Conservation (phyloP, 2,797 vertebrate genomes). For the Pampus argenteus region DNA sequence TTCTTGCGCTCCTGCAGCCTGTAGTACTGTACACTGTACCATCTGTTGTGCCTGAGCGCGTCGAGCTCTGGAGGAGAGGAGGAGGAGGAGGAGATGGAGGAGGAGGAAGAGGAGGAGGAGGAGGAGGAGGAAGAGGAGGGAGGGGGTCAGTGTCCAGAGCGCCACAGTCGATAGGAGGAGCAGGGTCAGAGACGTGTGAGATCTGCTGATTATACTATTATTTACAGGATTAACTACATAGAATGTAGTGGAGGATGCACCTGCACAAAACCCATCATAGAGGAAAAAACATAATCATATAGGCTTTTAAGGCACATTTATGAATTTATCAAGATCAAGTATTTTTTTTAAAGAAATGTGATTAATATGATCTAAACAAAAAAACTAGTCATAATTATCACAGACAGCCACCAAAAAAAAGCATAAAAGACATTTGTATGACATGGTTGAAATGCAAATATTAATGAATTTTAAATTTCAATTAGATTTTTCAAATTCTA, state of each 20-base stretch:
- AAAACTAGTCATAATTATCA: too few relatives aligned
- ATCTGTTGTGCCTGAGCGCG: constrained; percentile 79
- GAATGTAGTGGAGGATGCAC: neutral
- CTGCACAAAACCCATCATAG: neutral
- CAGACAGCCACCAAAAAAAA: neutral
- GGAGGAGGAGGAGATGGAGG: neutral
- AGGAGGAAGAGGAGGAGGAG: neutral
- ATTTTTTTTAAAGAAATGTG: neutral
- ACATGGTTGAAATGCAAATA: too few relatives aligned
- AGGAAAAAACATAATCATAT: neutral
- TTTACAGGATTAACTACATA: too few relatives aligned
- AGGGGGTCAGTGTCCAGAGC: constrained; percentile 21
- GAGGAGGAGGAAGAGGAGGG: neutral
- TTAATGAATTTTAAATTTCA: too few relatives aligned
- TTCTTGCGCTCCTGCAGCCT: constrained; percentile 70
- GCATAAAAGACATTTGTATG: neutral
- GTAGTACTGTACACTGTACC: constrained; percentile 70
- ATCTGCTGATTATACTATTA: too few relatives aligned
- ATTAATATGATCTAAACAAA: neutral
- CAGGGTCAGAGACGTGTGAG: constrained; percentile 27
- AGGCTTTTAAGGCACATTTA: neutral
- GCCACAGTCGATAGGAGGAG: constrained; percentile 50
- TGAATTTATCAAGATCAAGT: neutral
- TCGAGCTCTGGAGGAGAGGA: constrained; percentile 60
- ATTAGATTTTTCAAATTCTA: too few relatives aligned